Evolutionary conservation across 2,888 invertebrate genomes (phyloP), one percentile per base, ranked within the genome.

Genomic region (Cryptosula pallasiana): DNA sequence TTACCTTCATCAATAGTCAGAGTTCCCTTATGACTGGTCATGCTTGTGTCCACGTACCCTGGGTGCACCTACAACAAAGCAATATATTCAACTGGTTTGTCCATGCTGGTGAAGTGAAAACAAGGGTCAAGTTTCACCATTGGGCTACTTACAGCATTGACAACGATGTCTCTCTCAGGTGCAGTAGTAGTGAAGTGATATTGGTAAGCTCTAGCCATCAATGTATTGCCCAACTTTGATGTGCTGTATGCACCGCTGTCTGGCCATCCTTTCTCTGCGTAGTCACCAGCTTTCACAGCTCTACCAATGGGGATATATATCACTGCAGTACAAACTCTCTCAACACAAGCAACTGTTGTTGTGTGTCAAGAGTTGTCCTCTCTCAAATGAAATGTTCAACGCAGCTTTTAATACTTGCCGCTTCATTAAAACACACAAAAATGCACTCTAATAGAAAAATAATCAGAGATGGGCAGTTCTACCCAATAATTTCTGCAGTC

Each of bases 211-310:
- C 63, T 2, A 32, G 63, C 63, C 27, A 63, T 20, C 32, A 63
- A 16, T 29, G 63, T 63, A 63, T 32, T 13, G 9, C 5, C 70
- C 36, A 70, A 45, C 45, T 70, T 54, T 27, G 70, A 70, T 20
- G 32, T 32, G 29, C 29, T 13, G 45, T 70, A 70, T 9, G 70
- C 70, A 23, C 35, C n/a, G 23, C 36, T 32, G 32, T 70, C 70
- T 2, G 70, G 35, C 70, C 70, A 70, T 9, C 70, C 70, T 70
- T 70, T 54, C 70, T 36, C 35, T 16, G 70, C 70, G 32, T 29
- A 36, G 16, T 36, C 55, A 36, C 55, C 70, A 3, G 70, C 23
- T 32, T 54, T 70, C 45, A 70, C 70, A 16, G 36, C 25, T 25
- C 70, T 70, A 27, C n/a, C n/a, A n/a, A n/a, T n/a, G n/a, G n/a